phyloP scores from a whole-genome alignment of 2,113 vertebrate genomes.

The Embiotoca jacksoni region DNA sequence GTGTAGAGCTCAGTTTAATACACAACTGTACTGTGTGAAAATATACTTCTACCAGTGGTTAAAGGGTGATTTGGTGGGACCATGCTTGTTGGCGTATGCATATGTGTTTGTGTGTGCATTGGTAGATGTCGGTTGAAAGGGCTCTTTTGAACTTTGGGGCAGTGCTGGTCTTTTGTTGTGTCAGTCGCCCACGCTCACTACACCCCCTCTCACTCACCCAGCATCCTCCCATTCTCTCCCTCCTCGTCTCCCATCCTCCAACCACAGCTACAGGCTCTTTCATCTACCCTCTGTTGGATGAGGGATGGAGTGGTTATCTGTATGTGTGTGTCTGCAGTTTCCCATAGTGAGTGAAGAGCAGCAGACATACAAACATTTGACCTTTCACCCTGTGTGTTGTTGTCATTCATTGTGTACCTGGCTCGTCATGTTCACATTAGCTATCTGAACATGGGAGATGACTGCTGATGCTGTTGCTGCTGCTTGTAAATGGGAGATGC shows the following conservation, averaged over 20 bases:
- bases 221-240: conserved; percentile 48
- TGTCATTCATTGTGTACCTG: conserved; percentile 44
- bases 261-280: conserved; percentile 55
- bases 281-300: conserved; percentile 44
- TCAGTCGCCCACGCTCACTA: conserved; percentile 39
- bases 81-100: conserved; percentile 4
- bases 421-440: conserved; percentile 29
- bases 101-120: conserved; percentile 26
- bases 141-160: conserved; percentile 70
- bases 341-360: background rate
- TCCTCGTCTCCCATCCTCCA: conserved; percentile 56
- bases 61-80: background rate
- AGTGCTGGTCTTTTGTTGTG: conserved; percentile 69
- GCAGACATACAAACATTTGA: conserved; percentile 51
- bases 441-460: conserved; percentile 38
- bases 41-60: background rate
- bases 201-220: conserved; percentile 32
- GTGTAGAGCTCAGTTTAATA: background rate
- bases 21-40: conserved; percentile 7
- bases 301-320: conserved; percentile 15
- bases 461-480: background rate
- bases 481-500: conserved; percentile 7
- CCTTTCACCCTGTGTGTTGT: conserved; percentile 51
- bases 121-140: conserved; percentile 66
- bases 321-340: background rate